These are phyloP conservation scores for Lamprologus callipterus DNA, from an alignment of 2,113 vertebrate genomes.

Conservation along the genomic window DNA sequence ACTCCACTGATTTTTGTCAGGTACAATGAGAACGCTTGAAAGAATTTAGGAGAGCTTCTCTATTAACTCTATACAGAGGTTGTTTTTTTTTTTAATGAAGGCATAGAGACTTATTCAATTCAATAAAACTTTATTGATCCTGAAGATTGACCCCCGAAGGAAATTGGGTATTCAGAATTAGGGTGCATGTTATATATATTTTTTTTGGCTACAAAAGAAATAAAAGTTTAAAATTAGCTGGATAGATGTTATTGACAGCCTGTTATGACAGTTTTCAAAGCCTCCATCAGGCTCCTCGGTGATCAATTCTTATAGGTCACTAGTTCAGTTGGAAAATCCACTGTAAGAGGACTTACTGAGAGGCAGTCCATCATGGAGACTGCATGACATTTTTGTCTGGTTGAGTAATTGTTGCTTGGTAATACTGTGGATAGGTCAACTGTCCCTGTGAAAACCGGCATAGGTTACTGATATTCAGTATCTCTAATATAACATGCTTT, in stretches of 20 bases:
- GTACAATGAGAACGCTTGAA: not conserved
- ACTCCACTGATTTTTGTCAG: not conserved
- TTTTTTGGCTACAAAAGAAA: not conserved
- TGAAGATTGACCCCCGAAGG: not conserved
- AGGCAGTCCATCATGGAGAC: not conserved
- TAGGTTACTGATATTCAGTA: not conserved
- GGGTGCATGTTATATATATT: not conserved
- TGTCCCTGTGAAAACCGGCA: not conserved
- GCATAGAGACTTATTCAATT: not conserved
- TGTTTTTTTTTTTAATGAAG: not conserved
- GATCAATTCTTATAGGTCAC: not conserved
- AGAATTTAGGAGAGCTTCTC: not conserved
- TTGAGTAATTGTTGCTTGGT: not conserved
- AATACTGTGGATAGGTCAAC: not conserved
- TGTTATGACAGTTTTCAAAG: not conserved
- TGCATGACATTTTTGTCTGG: not conserved
- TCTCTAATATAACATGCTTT: not conserved
- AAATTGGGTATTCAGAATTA: not conserved
- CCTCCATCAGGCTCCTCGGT: not conserved
- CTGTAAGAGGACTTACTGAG: not conserved
- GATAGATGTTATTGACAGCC: not conserved
- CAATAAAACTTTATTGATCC: not conserved
- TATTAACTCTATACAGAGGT: not conserved
- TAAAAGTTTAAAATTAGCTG: not conserved
- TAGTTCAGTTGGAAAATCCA: not conserved